Evolutionary conservation across 2,797 vertebrate genomes (phyloP), one percentile per base, ranked within the genome.

Genomic region (Prunella strophiata): DNA sequence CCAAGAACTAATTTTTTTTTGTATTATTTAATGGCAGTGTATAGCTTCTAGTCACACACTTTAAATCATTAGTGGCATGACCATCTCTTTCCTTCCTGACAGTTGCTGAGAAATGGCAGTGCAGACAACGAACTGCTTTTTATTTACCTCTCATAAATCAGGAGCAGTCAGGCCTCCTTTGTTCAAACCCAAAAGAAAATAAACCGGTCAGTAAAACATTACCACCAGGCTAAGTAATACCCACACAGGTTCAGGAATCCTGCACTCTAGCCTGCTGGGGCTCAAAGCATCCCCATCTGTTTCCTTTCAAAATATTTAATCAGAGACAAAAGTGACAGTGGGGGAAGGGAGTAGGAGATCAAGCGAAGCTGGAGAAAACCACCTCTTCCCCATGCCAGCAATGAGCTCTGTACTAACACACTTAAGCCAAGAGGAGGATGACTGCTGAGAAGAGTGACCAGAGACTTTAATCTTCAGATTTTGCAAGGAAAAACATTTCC

Each of bases 91-190:
- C 94, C 95, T 97, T 94, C 91, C 92, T 29, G 74, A 92, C 5
- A 58, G 92, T 89, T 94, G 93, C 93, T 93, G 93, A 94, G 94
- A 96, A 97, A 96, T 16, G 30, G 91, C 93, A 87, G 89, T 16
- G 79, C 71, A 77, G 85, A 93, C 91, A 94, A 94, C 45, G 2
- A 89, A 89, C 68, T 3, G 47, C 92, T 96, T 95, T 88, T 81
- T 97, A 94, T 95, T 97, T 96, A 96, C 95, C 95, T 88, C 88
- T 87, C 93, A 92, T 82, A 94, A 97, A 96, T 93, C 88, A 95
- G 80, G 50, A 94, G 63, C 79, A 84, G 83, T 58, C 85, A 71
- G 93, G 23, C 42, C 54, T 88, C 87, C 80, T 95, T 93, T 96
- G 96, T 96, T 92, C 83, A 48, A 89, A 90, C 85, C 86, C 94